Conservation (phyloP, 2,888 invertebrate genomes). For the Cyclophora albipunctata region DNA sequence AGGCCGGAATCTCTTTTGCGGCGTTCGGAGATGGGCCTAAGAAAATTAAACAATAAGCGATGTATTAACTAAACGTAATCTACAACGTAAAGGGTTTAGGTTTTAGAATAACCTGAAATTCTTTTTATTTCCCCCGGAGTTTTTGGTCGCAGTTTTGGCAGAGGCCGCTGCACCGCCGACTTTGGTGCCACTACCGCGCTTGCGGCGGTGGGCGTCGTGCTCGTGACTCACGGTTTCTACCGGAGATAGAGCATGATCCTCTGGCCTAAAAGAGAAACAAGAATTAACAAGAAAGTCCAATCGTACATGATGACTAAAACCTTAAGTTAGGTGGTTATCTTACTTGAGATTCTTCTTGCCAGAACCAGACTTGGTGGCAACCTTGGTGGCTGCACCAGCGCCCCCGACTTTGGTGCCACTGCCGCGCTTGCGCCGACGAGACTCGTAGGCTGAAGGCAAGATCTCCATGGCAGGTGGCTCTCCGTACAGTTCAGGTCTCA, state of each 20-base stretch:
- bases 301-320: neutral
- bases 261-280: slow-evolving; percentile 36
- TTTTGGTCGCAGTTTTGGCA: slow-evolving; percentile 64
- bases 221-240: slow-evolving; percentile 48
- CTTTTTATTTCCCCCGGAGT: slow-evolving; percentile 64
- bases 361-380: slow-evolving; percentile 62
- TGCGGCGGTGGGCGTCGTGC: slow-evolving; percentile 51
- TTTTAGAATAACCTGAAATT: slow-evolving; percentile 55
- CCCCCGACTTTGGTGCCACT: slow-evolving; percentile 66
- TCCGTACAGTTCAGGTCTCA: slow-evolving; percentile 77
- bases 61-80: slow-evolving; percentile 1
- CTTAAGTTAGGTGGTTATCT: slow-evolving; percentile 16
- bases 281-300: slow-evolving; percentile 1
- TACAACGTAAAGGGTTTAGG: neutral
- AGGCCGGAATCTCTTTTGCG: slow-evolving; percentile 77
- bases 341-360: slow-evolving; percentile 69
- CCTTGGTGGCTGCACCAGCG: slow-evolving; percentile 66
- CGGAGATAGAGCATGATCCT: slow-evolving; percentile 50
- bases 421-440: slow-evolving; percentile 61
- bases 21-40: slow-evolving; percentile 64
- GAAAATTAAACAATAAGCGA: slow-evolving; percentile 11
- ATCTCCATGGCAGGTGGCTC: slow-evolving; percentile 74
- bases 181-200: slow-evolving; percentile 63
- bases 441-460: slow-evolving; percentile 50
- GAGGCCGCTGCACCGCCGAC: slow-evolving; percentile 65